Conservation (phyloP, 2,888 invertebrate genomes). For the Agapostemon virescens region DNA sequence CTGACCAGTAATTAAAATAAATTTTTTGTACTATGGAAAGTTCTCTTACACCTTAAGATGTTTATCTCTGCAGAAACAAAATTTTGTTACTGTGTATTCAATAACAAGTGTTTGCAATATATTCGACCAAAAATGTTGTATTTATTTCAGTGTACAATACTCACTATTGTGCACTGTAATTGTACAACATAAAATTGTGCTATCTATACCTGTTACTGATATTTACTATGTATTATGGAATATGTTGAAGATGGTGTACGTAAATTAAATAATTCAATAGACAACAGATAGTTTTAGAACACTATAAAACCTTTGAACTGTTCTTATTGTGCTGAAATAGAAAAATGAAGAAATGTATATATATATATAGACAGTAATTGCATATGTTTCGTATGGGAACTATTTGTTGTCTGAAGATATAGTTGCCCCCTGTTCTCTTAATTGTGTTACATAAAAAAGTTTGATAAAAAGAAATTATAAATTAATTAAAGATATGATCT, state of each 20-base stretch:
- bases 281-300: slow-evolving; percentile 22
- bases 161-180: slow-evolving; percentile 13
- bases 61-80: slow-evolving; percentile 43
- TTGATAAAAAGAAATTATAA: slow-evolving; percentile 14
- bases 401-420: slow-evolving; percentile 32
- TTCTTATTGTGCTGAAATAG: slow-evolving; percentile 25
- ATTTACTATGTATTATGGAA: slow-evolving; percentile 11
- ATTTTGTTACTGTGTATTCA: slow-evolving; percentile 16
- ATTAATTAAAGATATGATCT: slow-evolving; percentile 12
- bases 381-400: slow-evolving; percentile 28
- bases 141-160: slow-evolving; percentile 23
- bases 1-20: slow-evolving; percentile 57
- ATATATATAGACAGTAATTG: slow-evolving; percentile 18
- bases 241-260: neutral
- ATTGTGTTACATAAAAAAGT: slow-evolving; percentile 25
- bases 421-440: slow-evolving; percentile 47
- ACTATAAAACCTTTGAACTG: slow-evolving; percentile 14
- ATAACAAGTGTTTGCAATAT: slow-evolving; percentile 32
- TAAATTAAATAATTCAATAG: slow-evolving; percentile 27
- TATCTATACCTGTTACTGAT: slow-evolving; percentile 17
- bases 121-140: slow-evolving; percentile 14
- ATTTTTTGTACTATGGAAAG: slow-evolving; percentile 61
- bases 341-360: slow-evolving; percentile 32
- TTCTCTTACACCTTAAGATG: slow-evolving; percentile 46
- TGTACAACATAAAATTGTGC: slow-evolving; percentile 27